phyloP scores from a whole-genome alignment of 1,140 invertebrate genomes.

The Hetaerina americana region DNA sequence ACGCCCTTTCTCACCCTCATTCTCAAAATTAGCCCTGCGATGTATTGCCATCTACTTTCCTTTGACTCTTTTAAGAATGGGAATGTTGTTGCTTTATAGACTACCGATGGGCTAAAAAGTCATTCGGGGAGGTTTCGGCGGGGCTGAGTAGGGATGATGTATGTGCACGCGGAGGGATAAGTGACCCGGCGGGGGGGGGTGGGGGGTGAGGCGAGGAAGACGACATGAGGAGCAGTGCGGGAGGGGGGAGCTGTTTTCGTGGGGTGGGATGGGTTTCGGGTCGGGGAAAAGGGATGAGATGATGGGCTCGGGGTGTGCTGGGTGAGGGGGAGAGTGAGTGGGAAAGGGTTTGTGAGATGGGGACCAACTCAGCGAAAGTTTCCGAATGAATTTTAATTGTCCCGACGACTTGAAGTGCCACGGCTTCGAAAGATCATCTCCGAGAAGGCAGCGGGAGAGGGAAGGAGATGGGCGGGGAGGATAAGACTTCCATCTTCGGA shows the following conservation, averaged over 20 bases:
- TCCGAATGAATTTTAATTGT: background rate
- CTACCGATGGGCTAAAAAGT: background rate
- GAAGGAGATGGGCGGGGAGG: background rate
- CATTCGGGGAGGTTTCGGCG: background rate
- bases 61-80: too few species aligned
- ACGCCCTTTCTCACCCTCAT: too few species aligned
- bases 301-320: background rate
- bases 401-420: background rate
- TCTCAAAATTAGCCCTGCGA: too few species aligned
- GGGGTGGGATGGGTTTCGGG: too few species aligned
- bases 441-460: background rate
- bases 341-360: background rate
- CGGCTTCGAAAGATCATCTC: background rate
- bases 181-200: background rate
- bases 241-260: too few species aligned
- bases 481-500: background rate
- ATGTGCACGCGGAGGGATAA: background rate
- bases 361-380: background rate
- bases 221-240: too few species aligned
- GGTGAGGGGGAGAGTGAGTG: background rate
- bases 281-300: too few species aligned
- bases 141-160: background rate
- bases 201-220: background rate
- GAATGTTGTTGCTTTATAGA: too few species aligned
- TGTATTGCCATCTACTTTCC: too few species aligned